Conservation (phyloP, 2,888 invertebrate genomes). For the Melieria picta region DNA sequence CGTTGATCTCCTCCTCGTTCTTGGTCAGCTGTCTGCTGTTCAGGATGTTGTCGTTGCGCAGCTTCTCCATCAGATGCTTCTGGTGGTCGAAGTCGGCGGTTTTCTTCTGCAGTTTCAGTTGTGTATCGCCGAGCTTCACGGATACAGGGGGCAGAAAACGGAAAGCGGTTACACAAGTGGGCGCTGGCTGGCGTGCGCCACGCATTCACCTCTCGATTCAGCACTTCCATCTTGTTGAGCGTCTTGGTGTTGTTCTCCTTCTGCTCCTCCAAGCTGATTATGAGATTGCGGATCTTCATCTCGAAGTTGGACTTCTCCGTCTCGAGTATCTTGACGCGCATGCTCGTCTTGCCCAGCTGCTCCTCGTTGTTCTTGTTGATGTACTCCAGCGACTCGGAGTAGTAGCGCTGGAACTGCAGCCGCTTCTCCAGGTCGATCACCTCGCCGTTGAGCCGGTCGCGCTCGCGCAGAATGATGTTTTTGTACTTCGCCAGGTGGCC, state of each 20-base stretch:
- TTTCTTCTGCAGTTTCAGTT: slow-evolving; percentile 47
- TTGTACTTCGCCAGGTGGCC: slow-evolving; percentile 57
- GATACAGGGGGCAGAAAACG: no score
- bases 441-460: slow-evolving; percentile 60
- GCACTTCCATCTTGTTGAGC: slow-evolving; percentile 46
- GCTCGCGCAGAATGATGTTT: slow-evolving; percentile 58
- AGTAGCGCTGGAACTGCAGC: slow-evolving; percentile 55
- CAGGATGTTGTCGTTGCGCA: slow-evolving; percentile 47
- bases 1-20: slow-evolving; percentile 51
- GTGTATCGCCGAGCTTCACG: slow-evolving; percentile 36
- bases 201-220: slow-evolving; percentile 46
- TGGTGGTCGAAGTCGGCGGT: slow-evolving; percentile 51
- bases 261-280: slow-evolving; percentile 50
- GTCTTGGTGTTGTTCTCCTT: slow-evolving; percentile 51
- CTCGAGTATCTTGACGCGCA: slow-evolving; percentile 41
- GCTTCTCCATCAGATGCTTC: slow-evolving; percentile 49
- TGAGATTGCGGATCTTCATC: slow-evolving; percentile 42
- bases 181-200: no score
- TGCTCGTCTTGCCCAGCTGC: slow-evolving; percentile 41
- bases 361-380: slow-evolving; percentile 54
- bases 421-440: slow-evolving; percentile 58
- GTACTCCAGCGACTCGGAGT: slow-evolving; percentile 57
- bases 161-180: no score
- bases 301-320: slow-evolving; percentile 45
- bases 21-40: slow-evolving; percentile 47